Percentiles rank a stretch among this genome's conserved stretches.
Conservation (phyloP, 2,797 vertebrate genomes). For the Picus viridis region DNA sequence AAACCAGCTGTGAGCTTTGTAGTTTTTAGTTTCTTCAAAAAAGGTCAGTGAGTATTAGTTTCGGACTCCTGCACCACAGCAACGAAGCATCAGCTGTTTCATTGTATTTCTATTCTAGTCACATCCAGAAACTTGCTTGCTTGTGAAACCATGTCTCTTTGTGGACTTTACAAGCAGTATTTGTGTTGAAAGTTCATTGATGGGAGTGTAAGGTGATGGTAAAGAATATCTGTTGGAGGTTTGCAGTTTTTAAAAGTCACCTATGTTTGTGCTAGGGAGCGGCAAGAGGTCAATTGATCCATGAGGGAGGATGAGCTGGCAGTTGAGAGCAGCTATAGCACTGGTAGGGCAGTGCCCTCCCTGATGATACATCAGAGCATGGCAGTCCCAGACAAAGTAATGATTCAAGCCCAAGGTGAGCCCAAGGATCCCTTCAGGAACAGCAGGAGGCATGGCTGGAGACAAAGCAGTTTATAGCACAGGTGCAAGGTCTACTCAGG, state of each 20-base stretch:
- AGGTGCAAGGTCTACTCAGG: not conserved
- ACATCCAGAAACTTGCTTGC: not conserved
- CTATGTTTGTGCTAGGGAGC: not conserved
- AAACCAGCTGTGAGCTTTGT: not conserved
- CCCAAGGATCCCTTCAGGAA: not conserved
- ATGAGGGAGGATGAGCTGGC: not conserved
- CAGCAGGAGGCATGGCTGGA: not conserved
- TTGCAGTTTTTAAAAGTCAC: not conserved
- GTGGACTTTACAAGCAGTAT: not conserved
- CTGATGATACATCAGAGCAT: not conserved
- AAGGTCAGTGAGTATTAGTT: not conserved
- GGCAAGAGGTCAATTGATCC: not conserved
- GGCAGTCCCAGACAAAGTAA: no score
- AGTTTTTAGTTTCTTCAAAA: not conserved
- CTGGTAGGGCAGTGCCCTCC: not conserved
- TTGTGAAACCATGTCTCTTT: not conserved
- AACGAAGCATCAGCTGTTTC: not conserved
- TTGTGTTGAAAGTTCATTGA: not conserved
- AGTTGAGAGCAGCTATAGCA: not conserved
- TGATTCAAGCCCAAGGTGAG: not conserved
- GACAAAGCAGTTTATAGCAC: fast-evolving
- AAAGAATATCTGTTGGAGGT: not conserved
- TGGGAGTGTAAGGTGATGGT: not conserved
- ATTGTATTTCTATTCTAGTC: not conserved
- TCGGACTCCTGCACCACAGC: not conserved